These are phyloP conservation scores for Sphaeridia pumilis DNA, from an alignment of 2,888 invertebrate species.

Conservation along the genomic window DNA sequence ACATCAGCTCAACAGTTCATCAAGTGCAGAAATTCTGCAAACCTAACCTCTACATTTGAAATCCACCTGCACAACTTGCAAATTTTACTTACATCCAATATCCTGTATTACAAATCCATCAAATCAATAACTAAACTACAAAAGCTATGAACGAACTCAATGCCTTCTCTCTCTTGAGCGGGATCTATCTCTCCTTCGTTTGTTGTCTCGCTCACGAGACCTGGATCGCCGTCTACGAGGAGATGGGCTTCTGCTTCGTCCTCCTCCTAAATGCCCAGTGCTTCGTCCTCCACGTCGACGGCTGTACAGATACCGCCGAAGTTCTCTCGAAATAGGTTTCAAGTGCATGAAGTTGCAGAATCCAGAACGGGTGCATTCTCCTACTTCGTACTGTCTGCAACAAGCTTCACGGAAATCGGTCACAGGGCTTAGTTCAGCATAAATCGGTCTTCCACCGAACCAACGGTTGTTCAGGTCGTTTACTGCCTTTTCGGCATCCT, in stretches of 20 bases:
- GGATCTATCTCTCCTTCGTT: slow-evolving; percentile 5
- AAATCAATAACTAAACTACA: too few species aligned
- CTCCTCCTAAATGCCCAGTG: slow-evolving; percentile 21
- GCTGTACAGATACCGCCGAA: slow-evolving; percentile 60
- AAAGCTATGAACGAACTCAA: too few species aligned
- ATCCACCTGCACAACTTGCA: too few species aligned
- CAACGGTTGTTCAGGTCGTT: slow-evolving; percentile 95
- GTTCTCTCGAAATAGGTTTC: slow-evolving; percentile 92
- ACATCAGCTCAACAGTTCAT: too few species aligned
- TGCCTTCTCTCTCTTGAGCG: slow-evolving; percentile 1
- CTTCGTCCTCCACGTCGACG: slow-evolving; percentile 38
- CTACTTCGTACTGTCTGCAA: slow-evolving; percentile 99
- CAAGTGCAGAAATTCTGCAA: too few species aligned
- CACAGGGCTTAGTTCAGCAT: slow-evolving; percentile 95
- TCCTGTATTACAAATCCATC: too few species aligned
- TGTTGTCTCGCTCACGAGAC: slow-evolving; percentile 12
- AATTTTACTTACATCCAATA: too few species aligned
- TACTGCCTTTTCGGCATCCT: slow-evolving; percentile 96
- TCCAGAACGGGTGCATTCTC: slow-evolving; percentile 93
- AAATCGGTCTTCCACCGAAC: slow-evolving; percentile 97
- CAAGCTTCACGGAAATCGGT: slow-evolving; percentile 99
- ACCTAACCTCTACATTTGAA: too few species aligned
- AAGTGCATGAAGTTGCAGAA: slow-evolving; percentile 99
- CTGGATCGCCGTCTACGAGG: slow-evolving; percentile 22
- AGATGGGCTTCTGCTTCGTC: slow-evolving; percentile 21